Evolutionary conservation across 2,113 vertebrate genomes (phyloP), one percentile per base, ranked within the genome.

Genomic region (Pachyramphus minor): DNA sequence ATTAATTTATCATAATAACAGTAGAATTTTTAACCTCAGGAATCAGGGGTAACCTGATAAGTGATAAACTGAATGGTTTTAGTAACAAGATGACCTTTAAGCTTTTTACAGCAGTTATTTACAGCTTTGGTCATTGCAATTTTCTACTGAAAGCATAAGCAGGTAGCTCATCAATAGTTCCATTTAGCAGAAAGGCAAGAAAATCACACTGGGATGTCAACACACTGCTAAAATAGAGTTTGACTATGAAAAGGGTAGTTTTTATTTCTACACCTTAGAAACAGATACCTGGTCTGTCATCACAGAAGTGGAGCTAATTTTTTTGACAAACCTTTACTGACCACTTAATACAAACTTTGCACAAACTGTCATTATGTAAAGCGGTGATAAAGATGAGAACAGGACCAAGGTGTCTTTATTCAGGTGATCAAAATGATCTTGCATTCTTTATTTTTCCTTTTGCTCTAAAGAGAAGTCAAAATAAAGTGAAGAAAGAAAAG

Each of bases 1-100:
- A 47, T 89, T 94, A 90, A 96, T 97, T 58, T 93, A 25, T 91
- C 41, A 71, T 84, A 94, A 49, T 50, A 79, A 89, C 21, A 85
- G 41, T 23, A 87, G 10, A 76, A 52, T 78, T n/a, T 92, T 94
- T 74, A 92, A 73, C 77, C 33, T 92, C 69, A 45, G 25, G 39
- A 83, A 90, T 35, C 56, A 88, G 35, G 5, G 28, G 5, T 83
- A 82, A 56, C n/a, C n/a, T n/a, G n/a, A n/a, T 59, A 95, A 93
- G 60, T 68, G 27, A 81, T 89, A 63, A 80, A 7, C 9, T 19
- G 72, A 35, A 71, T 59, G 12, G 5, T 11, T 93, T 91, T 87
- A 41, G 10, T 81, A 88, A 91, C 8, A 84, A 84, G 92, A 35
- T 52, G 4, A 58, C 19, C 19, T 52, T 58, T 92, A 78, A 84